These are phyloP conservation scores for Lanius ludovicianus DNA, from an alignment of 2,113 vertebrate genomes.

Conservation along the genomic window DNA sequence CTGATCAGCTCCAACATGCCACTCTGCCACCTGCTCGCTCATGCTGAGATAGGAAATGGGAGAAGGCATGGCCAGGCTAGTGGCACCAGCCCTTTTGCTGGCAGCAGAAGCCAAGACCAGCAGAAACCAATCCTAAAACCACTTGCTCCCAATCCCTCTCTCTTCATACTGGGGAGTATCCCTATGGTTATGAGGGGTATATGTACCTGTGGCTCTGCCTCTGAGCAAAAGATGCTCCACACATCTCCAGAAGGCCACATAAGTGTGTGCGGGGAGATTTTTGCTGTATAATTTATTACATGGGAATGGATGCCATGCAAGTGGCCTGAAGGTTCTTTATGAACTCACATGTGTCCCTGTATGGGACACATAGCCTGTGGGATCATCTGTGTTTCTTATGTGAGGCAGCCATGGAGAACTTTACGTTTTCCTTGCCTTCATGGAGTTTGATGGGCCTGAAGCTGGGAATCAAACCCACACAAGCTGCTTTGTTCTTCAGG, in stretches of 20 bases:
- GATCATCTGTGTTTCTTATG: background rate
- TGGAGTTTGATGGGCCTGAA: background rate
- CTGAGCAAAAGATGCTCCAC: background rate
- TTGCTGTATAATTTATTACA: background rate
- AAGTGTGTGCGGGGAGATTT: background rate
- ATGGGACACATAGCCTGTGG: background rate
- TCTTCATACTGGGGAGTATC: background rate
- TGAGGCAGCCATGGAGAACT: background rate
- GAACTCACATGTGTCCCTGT: accelerated
- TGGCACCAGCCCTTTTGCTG: background rate
- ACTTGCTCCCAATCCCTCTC: accelerated
- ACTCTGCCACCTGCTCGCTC: background rate
- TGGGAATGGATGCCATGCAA: background rate
- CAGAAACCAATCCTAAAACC: background rate
- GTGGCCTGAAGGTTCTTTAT: background rate
- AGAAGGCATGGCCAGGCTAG: background rate
- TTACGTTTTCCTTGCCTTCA: background rate
- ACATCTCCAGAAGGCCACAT: background rate
- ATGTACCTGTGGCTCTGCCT: background rate
- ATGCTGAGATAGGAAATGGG: background rate
- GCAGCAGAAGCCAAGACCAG: background rate
- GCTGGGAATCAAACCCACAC: background rate
- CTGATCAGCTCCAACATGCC: background rate
- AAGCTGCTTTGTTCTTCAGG: background rate
- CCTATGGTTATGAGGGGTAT: accelerated